phyloP scores from a whole-genome alignment of 1,140 invertebrate genomes.

The Calephelis nemesis region DNA sequence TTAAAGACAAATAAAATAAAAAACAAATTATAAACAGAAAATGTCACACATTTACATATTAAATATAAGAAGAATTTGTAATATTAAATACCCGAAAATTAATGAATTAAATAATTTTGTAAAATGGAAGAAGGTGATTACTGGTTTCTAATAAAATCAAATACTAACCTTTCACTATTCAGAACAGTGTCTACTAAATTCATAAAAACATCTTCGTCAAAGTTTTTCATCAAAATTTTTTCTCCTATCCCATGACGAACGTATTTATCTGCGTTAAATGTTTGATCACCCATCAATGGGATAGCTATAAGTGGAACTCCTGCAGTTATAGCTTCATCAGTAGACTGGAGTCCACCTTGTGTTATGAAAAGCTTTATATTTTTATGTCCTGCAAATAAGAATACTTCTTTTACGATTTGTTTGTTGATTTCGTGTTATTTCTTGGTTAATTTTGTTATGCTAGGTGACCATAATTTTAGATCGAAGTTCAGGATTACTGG shows the following conservation, averaged over 20 bases:
- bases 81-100: too few relatives aligned
- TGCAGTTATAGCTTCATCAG: conserved; percentile 25
- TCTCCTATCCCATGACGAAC: conserved; percentile 25
- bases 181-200: conserved; percentile 20
- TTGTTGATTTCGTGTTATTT: too few relatives aligned
- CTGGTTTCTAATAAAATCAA: neutral
- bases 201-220: conserved; percentile 22
- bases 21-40: too few relatives aligned
- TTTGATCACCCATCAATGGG: conserved; percentile 30
- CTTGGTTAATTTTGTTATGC: too few relatives aligned
- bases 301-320: conserved; percentile 30
- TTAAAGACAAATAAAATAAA: too few relatives aligned
- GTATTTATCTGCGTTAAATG: conserved; percentile 30
- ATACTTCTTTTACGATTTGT: too few relatives aligned
- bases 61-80: too few relatives aligned
- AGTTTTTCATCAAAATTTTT: conserved; percentile 19
- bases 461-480: too few relatives aligned
- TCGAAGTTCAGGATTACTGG: too few relatives aligned
- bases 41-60: too few relatives aligned
- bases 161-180: conserved; percentile 19
- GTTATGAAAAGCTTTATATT: conserved; percentile 30
- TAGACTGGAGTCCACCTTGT: conserved; percentile 15
- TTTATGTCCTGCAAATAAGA: conserved; percentile 19
- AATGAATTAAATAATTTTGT: too few relatives aligned
- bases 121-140: too few relatives aligned